These are phyloP conservation scores for Lophura nycthemera DNA, from an alignment of 2,113 vertebrate genomes.

Conservation along the genomic window DNA sequence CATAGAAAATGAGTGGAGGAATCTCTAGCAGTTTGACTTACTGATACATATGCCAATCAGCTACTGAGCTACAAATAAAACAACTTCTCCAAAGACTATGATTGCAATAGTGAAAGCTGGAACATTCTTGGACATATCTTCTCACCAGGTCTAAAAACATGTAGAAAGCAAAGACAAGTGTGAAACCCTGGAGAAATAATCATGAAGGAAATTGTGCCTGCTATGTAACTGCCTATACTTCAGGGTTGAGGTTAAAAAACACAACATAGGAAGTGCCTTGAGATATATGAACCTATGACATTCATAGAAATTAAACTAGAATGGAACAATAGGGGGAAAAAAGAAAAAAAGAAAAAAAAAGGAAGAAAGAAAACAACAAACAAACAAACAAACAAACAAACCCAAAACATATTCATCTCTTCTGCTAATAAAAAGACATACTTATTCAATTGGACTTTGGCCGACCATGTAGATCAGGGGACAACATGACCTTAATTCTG, in stretches of 20 bases:
- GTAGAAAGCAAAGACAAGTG: not conserved
- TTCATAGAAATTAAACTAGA: not conserved
- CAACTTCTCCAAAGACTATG: not conserved
- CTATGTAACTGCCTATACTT: not conserved
- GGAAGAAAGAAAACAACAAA: not conserved
- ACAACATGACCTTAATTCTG: not conserved
- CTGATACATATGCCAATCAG: rapidly evolving
- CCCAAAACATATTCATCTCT: not conserved
- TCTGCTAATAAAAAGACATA: not conserved
- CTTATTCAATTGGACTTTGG: not conserved
- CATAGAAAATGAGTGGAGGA: not conserved
- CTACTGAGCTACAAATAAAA: not conserved
- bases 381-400: not conserved
- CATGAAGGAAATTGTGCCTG: not conserved
- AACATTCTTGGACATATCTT: not conserved
- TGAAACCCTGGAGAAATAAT: not conserved
- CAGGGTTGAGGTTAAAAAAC: not conserved
- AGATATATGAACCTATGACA: not conserved
- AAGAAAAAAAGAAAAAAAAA: not conserved
- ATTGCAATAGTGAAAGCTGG: not conserved
- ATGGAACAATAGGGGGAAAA: not conserved
- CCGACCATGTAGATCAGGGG: not conserved
- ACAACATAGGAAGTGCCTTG: not conserved
- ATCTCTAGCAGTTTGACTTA: not conserved
- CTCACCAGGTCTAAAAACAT: not conserved